These are phyloP conservation scores for Oscheius onirici DNA, from an alignment of 2,888 invertebrate genomes.

Conservation along the genomic window DNA sequence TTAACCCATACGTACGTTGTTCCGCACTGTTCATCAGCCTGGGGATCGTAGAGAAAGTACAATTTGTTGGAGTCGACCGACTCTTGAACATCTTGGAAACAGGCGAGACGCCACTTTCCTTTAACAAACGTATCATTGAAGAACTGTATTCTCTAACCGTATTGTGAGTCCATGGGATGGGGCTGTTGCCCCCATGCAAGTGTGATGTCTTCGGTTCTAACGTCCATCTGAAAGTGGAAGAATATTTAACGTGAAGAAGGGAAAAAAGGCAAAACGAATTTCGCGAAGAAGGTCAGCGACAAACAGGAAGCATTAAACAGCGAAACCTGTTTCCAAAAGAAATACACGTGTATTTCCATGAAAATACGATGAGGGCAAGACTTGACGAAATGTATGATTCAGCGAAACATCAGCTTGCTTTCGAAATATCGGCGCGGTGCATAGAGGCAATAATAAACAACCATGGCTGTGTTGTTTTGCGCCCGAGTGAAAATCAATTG, in stretches of 20 bases:
- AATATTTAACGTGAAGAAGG: too few species aligned
- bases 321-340: background rate
- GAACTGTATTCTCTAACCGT: conserved; percentile 39
- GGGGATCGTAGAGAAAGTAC: conserved; percentile 70
- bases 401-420: background rate
- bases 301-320: conserved; percentile 14
- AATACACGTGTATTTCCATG: background rate
- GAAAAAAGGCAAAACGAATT: background rate
- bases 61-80: conserved; percentile 62
- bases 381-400: background rate
- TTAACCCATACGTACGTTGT: conserved; percentile 30
- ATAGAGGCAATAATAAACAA: conserved; percentile 12
- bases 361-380: background rate
- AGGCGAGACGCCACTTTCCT: conserved; percentile 54
- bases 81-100: conserved; percentile 68
- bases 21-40: conserved; percentile 63
- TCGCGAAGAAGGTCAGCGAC: background rate
- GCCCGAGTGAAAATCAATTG: background rate
- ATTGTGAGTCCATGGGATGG: conserved; percentile 63
- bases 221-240: conserved; percentile 56
- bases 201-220: conserved; percentile 66
- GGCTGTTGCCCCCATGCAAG: conserved; percentile 69
- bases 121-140: background rate
- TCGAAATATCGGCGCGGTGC: background rate
- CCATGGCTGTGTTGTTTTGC: background rate